phyloP scores from a whole-genome alignment of 2,113 vertebrate species.

The Eudorcas thomsonii region DNA sequence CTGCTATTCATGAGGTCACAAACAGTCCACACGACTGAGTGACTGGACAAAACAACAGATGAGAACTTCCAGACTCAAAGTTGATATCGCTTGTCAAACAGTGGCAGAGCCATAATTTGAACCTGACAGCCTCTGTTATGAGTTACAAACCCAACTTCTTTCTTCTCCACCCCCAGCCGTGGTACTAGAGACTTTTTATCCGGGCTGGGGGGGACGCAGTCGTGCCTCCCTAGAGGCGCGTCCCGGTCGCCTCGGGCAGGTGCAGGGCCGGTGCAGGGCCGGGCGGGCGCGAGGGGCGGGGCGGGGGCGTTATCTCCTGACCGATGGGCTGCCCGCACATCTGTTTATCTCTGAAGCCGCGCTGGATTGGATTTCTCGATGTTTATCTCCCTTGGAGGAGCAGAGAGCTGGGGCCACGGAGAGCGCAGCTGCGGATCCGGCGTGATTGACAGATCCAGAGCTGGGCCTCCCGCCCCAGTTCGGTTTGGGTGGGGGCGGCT shows the following conservation, averaged over 20 bases:
- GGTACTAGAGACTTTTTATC: not conserved
- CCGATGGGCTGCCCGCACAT: slow-evolving; percentile 56
- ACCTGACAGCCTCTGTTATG: not conserved
- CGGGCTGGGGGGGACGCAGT: not conserved
- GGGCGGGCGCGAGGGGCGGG: slow-evolving; percentile 46
- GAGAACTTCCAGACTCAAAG: not conserved
- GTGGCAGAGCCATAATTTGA: not conserved
- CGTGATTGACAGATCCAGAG: slow-evolving; percentile 60
- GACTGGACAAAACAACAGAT: not conserved
- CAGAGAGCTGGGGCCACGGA: not conserved
- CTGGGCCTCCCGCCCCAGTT: slow-evolving; percentile 9
- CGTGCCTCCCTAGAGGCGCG: slow-evolving; percentile 55
- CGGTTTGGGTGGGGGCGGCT: not conserved
- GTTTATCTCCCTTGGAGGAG: slow-evolving; percentile 67
- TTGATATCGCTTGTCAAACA: not conserved
- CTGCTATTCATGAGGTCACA: not conserved
- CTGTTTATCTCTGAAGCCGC: slow-evolving; percentile 71
- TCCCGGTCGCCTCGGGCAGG: slow-evolving; percentile 52
- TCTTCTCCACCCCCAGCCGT: not conserved
- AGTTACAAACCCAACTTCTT: not conserved
- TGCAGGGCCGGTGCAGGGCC: slow-evolving; percentile 64
- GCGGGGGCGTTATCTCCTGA: slow-evolving; percentile 69
- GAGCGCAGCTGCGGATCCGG: slow-evolving; percentile 50
- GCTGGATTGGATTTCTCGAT: slow-evolving; percentile 74
- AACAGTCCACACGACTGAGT: not conserved